phyloP scores from a whole-genome alignment of 92 coral and sea anemone genomes.

The Isaurus tuberculatus region DNA sequence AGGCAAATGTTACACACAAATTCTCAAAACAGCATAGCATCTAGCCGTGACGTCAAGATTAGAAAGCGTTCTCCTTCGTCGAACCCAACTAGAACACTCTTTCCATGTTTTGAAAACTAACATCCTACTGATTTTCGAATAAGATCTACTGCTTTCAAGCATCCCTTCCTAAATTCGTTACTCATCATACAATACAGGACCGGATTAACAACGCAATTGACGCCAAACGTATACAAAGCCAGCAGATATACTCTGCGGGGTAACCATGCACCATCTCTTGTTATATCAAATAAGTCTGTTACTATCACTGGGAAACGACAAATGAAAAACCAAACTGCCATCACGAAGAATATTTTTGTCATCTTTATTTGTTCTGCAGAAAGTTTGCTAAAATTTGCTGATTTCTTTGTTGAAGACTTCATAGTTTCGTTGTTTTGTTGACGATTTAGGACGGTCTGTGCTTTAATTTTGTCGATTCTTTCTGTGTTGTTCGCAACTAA shows the following conservation, averaged over 20 bases:
- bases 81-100: too few relatives aligned
- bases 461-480: background rate
- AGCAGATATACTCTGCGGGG: conserved; percentile 81
- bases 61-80: too few relatives aligned
- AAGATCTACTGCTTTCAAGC: conserved; percentile 30
- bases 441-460: background rate
- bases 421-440: background rate
- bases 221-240: conserved; percentile 65
- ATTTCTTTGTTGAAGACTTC: background rate
- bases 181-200: conserved; percentile 75
- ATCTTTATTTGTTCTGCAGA: conserved; percentile 2
- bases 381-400: background rate
- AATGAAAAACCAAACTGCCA: background rate
- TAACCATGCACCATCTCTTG: conserved; percentile 62
- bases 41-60: too few relatives aligned
- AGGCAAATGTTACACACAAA: too few relatives aligned
- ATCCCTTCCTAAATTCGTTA: conserved; percentile 72
- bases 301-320: conserved; percentile 2
- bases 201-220: conserved; percentile 73
- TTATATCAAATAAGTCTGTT: conserved; percentile 41
- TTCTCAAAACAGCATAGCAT: too few relatives aligned
- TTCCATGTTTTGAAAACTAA: background rate
- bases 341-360: conserved; percentile 27
- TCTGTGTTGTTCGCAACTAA: background rate
- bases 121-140: background rate